Base-by-base conservation (phyloP, 2,797 vertebrate genomes). In the Argentina silus region DNA sequence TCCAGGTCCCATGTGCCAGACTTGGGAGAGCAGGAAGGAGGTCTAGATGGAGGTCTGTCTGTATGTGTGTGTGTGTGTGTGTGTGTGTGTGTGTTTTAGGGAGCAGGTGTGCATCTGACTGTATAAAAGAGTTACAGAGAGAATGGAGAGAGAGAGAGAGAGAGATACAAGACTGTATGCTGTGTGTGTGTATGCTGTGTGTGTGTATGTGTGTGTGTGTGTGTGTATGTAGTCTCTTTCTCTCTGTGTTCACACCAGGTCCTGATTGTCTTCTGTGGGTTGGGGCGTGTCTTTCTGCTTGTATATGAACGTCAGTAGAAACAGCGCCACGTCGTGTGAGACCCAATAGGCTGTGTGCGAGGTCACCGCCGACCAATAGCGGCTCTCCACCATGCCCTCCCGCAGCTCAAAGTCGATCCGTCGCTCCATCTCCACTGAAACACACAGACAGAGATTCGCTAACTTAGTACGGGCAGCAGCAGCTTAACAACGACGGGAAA, bases 291-390 rank as follows among this genome's bases (percentile, higher is more conserved):
- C 81, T 78, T 80, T 93, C 10, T 95, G 94, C 83, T 95, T 96
- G 85, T 95, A 97, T 91, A 98, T 96, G 91, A 99, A 99, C 69
- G 97, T 97, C 76, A 99, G 91, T 17, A 99, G 93, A 87, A 99
- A 99, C 42, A 99, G 96, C 0, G 98, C 97, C 12, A 99, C 94
- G 74, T 99, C 98, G 83, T 97, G 95, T 4, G 98, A 99, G 50
- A 95, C 97, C 98, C 98, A 99, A 70, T 99, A 99, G 74, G 96
- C 95, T 12, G 98, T 99, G 90, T 99, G 98, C 0, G 98, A 99
- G 0, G 98, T 99, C 89, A 99, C 97, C 0, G 97, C 96, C 0
- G 98, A 99, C 98, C 97, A 99, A 78, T 98, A 99, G 78, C 98
- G 95, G 88, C 96, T 99, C 89, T 99, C 97, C 89, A 99, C 98